A percentile compares a stretch with the other conserved stretches of the same genome.
Evolutionary conservation across 2,797 vertebrate genomes (phyloP).

Genomic region (Catostomus latipinnis): DNA sequence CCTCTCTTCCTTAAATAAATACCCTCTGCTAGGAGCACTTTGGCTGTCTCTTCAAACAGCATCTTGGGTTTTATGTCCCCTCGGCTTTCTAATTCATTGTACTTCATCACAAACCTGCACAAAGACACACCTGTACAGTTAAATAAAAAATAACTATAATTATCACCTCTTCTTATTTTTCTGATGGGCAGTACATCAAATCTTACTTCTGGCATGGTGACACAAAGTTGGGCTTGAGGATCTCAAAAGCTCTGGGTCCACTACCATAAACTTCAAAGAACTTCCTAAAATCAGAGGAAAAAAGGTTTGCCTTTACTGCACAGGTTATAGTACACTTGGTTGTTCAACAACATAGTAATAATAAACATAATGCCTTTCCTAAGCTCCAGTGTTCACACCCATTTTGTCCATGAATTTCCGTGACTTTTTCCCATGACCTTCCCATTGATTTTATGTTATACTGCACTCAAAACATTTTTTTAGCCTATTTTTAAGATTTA

Average conservation of each 20-base stretch:
- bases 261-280: conserved; percentile 85
- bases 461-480: too few relatives aligned
- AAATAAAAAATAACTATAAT: neutral
- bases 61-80: conserved; percentile 77
- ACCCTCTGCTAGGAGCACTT: conserved; percentile 84
- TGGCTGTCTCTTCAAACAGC: conserved; percentile 86
- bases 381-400: too few relatives aligned
- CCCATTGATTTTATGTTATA: too few relatives aligned
- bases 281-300: conserved; percentile 74
- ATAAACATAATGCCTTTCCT: too few relatives aligned
- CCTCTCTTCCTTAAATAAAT: conserved; percentile 78
- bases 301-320: too few relatives aligned
- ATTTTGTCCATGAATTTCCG: too few relatives aligned
- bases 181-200: neutral
- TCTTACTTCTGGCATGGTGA: conserved; percentile 84
- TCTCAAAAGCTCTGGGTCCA: conserved; percentile 79
- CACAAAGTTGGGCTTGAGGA: conserved; percentile 79
- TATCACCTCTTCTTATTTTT: too few relatives aligned
- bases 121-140: conserved; percentile 1
- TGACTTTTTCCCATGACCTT: too few relatives aligned
- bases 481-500: too few relatives aligned
- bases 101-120: conserved; percentile 89
- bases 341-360: too few relatives aligned
- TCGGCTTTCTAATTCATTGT: conserved; percentile 77
- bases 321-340: too few relatives aligned